These are phyloP conservation scores for Lochmaea crataegi DNA, from an alignment of 2,888 invertebrate genomes.

Conservation along the genomic window DNA sequence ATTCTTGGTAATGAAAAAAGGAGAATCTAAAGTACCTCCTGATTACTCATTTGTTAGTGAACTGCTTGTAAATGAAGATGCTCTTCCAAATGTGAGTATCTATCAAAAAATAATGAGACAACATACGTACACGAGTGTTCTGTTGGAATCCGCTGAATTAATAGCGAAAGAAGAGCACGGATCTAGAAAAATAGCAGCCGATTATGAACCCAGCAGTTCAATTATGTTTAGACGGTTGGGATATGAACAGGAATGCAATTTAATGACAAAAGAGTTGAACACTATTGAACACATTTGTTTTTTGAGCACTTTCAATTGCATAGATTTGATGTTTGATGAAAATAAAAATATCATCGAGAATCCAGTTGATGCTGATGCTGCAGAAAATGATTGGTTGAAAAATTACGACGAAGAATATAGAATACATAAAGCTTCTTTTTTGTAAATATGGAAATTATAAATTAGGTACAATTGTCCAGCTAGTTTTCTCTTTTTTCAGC, in stretches of 20 bases:
- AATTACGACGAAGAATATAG: constrained; percentile 1
- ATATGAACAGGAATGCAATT: neutral
- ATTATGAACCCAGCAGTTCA: neutral
- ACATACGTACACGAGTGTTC: neutral
- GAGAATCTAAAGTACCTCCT: neutral
- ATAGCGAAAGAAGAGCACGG: constrained; percentile 9
- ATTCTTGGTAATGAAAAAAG: neutral
- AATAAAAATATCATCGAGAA: neutral
- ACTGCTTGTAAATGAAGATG: neutral
- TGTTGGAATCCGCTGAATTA: neutral
- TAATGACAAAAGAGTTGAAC: neutral
- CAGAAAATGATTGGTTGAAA: constrained; percentile 1
- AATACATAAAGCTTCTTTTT: neutral
- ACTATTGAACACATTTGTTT: neutral
- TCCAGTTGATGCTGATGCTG: constrained; percentile 1
- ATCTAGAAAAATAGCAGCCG: neutral
- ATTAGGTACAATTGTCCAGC: too few relatives aligned
- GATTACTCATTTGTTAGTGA: neutral
- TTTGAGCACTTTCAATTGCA: neutral
- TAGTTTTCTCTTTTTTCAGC: too few relatives aligned
- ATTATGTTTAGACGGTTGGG: neutral
- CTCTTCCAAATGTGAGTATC: neutral
- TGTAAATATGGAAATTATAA: too few relatives aligned
- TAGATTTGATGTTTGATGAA: neutral
- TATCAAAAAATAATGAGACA: neutral